Base-by-base conservation (phyloP, 2,888 invertebrate species). In the Diarsia rubi region DNA sequence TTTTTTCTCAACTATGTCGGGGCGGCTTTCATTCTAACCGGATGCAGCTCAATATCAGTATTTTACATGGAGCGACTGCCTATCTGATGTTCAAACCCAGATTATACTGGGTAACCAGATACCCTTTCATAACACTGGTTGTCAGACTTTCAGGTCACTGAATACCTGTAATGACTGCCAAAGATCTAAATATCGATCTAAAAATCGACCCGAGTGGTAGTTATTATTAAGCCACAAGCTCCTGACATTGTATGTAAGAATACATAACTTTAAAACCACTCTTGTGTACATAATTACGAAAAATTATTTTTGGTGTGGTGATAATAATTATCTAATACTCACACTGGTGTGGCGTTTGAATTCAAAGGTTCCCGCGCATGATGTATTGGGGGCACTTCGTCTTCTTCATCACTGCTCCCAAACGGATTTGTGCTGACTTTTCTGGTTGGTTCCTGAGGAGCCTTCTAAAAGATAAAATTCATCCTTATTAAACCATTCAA, bases 371-470 rank as follows among this genome's bases (percentile, higher is more conserved):
- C 92, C n/a, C 91, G 79, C 37, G 90, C 79, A 2, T 89, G 81
- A 37, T 88, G 90, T 74, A 95, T 95, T 2, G 95, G 93, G 21
- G 94, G 93, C 16, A 94, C 91, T 24, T 92, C 92, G 63, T 95
- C 97, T 87, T 98, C 97, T 82, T 98, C 97, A 66, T 97, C 97
- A 78, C 97, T 97, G 84, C 97, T 97, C 49, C 97, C 97, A 90
- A 98, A 98, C 3, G 98, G 98, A 96, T 98, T 98, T n/a, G 97
- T 97, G 89, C 95, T 96, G 24, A 83, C 88, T 86, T 89, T 95
- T 84, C 93, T 93, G n/a, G 88, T 71, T 81, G 89, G 60, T 87
- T 94, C 79, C 65, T 88, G 84, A 24, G 96, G 95, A 31, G 65
- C 59, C 69, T 95, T 96, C 83, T 92, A 89, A 79, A 93, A 92